Percentiles rank a stretch among this genome's conserved stretches.
These are phyloP conservation scores for Pseudorasbora parva DNA, from an alignment of 2,113 vertebrate species.

Conservation along the genomic window DNA sequence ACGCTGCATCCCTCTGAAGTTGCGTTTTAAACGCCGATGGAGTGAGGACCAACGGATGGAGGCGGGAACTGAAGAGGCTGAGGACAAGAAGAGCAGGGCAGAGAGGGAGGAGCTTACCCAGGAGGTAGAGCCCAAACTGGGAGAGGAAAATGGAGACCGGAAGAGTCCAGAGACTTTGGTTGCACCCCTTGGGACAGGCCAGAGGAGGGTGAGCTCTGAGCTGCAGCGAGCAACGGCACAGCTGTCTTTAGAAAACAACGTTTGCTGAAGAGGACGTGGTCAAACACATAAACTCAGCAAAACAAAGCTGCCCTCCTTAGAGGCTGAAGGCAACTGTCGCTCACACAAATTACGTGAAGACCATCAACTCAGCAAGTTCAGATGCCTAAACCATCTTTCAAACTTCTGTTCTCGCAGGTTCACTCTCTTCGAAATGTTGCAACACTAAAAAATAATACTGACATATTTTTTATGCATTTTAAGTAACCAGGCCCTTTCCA, in stretches of 20 bases:
- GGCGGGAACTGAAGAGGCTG: slow-evolving; percentile 77
- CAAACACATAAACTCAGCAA: slow-evolving; percentile 16
- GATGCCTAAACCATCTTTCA: background rate
- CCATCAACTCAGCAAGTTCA: background rate
- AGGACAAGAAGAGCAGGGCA: slow-evolving; percentile 78
- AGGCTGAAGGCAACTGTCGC: background rate
- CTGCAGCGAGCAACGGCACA: slow-evolving; percentile 89
- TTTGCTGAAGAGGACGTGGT: slow-evolving; percentile 72
- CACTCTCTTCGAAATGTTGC: slow-evolving; percentile 25
- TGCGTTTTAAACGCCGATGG: slow-evolving; percentile 92
- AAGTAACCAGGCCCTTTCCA: slow-evolving; percentile 6
- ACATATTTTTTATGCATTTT: background rate
- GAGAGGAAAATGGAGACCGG: slow-evolving; percentile 45
- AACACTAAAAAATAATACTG: slow-evolving; percentile 48
- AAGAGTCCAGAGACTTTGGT: slow-evolving; percentile 61
- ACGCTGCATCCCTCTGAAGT: slow-evolving; percentile 87
- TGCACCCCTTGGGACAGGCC: slow-evolving; percentile 65
- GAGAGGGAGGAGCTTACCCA: slow-evolving; percentile 50
- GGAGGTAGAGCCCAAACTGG: slow-evolving; percentile 52
- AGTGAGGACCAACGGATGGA: slow-evolving; percentile 90
- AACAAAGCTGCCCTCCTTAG: background rate
- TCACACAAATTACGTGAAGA: background rate
- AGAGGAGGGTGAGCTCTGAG: slow-evolving; percentile 83
- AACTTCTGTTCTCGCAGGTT: slow-evolving; percentile 13
- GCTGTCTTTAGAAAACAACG: slow-evolving; percentile 86